Percentiles rank a stretch among this genome's conserved stretches.
Conservation (phyloP, 2,888 invertebrate genomes). For the Trachelus stipa region DNA sequence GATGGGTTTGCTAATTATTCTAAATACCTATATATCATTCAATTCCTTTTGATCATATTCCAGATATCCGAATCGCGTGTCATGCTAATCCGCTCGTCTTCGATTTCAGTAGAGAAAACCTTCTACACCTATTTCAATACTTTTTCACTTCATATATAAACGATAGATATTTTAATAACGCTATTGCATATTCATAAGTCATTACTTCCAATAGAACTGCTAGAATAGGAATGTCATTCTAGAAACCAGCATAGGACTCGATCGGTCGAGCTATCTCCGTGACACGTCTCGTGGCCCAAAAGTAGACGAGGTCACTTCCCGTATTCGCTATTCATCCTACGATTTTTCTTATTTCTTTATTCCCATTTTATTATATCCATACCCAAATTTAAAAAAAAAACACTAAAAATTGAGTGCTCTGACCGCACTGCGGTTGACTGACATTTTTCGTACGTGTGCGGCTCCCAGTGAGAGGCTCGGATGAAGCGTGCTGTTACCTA, state of each 20-base stretch:
- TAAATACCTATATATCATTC: not conserved
- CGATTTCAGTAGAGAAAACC: not conserved
- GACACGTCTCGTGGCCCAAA: not conserved
- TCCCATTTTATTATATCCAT: not conserved
- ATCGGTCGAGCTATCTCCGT: not conserved
- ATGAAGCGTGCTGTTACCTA: slow-evolving; percentile 8
- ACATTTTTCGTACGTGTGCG: slow-evolving; percentile 3
- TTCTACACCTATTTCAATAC: not conserved
- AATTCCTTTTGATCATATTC: not conserved
- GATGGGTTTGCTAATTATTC: not conserved
- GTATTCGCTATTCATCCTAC: not conserved
- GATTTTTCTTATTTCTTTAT: too few relatives aligned
- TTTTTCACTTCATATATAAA: not conserved
- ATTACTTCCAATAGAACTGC: not conserved
- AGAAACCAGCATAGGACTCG: not conserved
- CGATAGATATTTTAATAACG: not conserved
- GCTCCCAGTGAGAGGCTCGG: slow-evolving; percentile 4
- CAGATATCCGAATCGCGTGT: not conserved
- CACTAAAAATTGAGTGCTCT: not conserved
- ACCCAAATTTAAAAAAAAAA: not conserved
- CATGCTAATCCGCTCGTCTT: not conserved
- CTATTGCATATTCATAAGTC: not conserved
- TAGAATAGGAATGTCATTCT: not conserved
- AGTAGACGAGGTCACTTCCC: not conserved
- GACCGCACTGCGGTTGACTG: slow-evolving; percentile 4